Evolutionary conservation across 2,797 vertebrate species (phyloP).

Genomic region (Pangasius krempfi): DNA sequence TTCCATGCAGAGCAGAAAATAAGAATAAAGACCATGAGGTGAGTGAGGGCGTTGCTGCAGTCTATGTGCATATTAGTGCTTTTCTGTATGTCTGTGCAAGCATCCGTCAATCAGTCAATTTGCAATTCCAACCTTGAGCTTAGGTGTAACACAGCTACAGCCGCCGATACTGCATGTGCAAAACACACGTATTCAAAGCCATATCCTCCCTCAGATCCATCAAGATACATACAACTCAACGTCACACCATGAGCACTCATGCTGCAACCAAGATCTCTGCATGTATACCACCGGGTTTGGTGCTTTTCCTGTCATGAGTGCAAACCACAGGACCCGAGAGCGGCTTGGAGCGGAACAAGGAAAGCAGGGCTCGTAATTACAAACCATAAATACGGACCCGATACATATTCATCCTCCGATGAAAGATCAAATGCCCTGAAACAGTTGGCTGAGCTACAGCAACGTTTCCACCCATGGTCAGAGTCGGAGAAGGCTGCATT

Average conservation of each 20-base stretch:
- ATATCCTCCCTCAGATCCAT: neutral
- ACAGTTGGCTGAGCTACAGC: conserved; percentile 29
- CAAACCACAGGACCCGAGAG: conserved; percentile 63
- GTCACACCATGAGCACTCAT: conserved; percentile 47
- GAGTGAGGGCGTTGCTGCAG: conserved; percentile 6
- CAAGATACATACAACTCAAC: neutral
- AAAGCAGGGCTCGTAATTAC: conserved; percentile 69
- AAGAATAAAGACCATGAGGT: conserved; percentile 67
- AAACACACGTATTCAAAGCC: neutral
- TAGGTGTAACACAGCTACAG: conserved; percentile 1
- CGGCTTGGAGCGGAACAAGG: conserved; percentile 61
- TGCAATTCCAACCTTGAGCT: neutral
- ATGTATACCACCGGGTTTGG: conserved; percentile 19
- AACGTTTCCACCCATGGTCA: conserved; percentile 38
- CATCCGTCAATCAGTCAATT: neutral
- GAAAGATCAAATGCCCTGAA: conserved; percentile 39
- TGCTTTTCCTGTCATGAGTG: conserved; percentile 20
- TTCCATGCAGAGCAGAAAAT: conserved; percentile 78
- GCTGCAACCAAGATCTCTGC: conserved; percentile 31
- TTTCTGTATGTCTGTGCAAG: conserved; percentile 5
- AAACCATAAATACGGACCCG: conserved; percentile 67
- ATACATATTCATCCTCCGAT: conserved; percentile 61
- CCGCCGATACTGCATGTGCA: neutral
- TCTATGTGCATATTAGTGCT: conserved; percentile 12
- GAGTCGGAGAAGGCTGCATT: conserved; percentile 14